Evolutionary conservation across 2,113 vertebrate species (phyloP).

Genomic region (Gopherus flavomarginatus): DNA sequence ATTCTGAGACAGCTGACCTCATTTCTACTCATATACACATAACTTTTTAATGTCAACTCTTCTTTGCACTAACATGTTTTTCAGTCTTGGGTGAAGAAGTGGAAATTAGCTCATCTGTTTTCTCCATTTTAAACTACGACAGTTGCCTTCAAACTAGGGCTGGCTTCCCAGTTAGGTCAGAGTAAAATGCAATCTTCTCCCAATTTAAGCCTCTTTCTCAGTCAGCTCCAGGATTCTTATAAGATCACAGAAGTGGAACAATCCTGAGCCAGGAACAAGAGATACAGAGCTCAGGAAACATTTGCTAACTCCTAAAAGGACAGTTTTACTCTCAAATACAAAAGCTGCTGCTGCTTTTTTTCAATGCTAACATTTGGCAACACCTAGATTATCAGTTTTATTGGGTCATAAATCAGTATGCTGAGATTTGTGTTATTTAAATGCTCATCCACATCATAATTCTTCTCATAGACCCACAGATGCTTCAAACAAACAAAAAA

Average conservation of each 20-base stretch:
- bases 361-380: slow-evolving; percentile 65
- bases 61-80: slow-evolving; percentile 65
- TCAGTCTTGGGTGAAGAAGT: slow-evolving; percentile 29
- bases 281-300: background rate
- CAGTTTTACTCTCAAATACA: slow-evolving; percentile 46
- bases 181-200: background rate
- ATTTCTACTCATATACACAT: slow-evolving; percentile 41
- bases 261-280: background rate
- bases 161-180: slow-evolving; percentile 19
- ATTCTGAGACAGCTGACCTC: slow-evolving; percentile 35
- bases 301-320: background rate
- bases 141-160: background rate
- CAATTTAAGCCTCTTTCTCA: background rate
- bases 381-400: slow-evolving; percentile 62
- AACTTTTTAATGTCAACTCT: slow-evolving; percentile 70
- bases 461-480: slow-evolving; percentile 59
- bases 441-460: slow-evolving; percentile 4
- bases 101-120: slow-evolving; percentile 49
- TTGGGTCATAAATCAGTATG: slow-evolving; percentile 37
- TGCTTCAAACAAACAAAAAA: slow-evolving; percentile 33
- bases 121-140: slow-evolving; percentile 52
- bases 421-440: slow-evolving; percentile 56
- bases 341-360: slow-evolving; percentile 45
- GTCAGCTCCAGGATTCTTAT: background rate
- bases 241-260: background rate